These are phyloP conservation scores for human (Homo sapiens) DNA, from an alignment of 2,113 vertebrate genomes.

Conservation along the genomic window GRCh38 chr1:175076501-175077000, in stretches of 20 bases:
- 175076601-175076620: neutral
- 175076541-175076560: neutral
- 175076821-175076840: neutral
- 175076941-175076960: neutral
- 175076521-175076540: neutral
- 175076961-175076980: neutral
- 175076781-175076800: neutral
- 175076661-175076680: neutral
- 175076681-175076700: neutral
- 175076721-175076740: neutral
- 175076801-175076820: neutral
- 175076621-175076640: neutral
- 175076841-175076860: neutral
- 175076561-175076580: neutral
- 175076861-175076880: neutral
- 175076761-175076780: neutral
- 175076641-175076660: neutral
- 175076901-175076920: neutral
- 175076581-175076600: neutral
- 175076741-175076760: neutral
- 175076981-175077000: neutral
- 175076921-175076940: neutral
- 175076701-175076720: rapidly evolving
- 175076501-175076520: neutral
- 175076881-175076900: neutral